Evolutionary conservation across 2,888 invertebrate species (phyloP), one percentile per base, ranked within the genome.

Genomic region (Polymixis flavicincta): DNA sequence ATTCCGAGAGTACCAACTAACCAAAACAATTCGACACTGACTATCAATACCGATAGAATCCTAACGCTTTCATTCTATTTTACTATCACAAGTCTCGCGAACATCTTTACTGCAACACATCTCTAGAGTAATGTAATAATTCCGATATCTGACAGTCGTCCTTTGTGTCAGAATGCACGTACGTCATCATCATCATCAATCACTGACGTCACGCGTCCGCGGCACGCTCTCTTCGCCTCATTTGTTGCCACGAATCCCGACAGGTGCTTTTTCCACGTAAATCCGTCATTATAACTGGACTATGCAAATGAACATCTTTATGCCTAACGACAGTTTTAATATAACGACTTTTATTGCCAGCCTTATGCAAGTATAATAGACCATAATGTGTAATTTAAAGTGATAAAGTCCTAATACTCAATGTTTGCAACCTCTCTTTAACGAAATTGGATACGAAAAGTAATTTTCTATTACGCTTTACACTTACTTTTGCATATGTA

Each of bases 141-240:
- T 42, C 50, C 50, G 61, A 74, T 91, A 90, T 92, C 89, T 87
- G 87, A 70, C 78, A 74, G 81, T 82, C 86, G 87, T 84, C 80
- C 84, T 76, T 76, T 76, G 74, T 78, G 48, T 55, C 74, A 79
- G 61, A 55, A 72, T 85, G 74, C 83, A 76, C 48, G 60, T 76
- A 84, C 87, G 86, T 86, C 85, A 92, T 92, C 92, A 94, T 94
- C 91, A 93, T 93, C 93, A 95, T 95, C 92, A 94, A 94, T 94
- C 94, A 95, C 84, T 74, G 85, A 83, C 91, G 91, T 91, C 92
- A 90, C 86, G 86, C 89, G 88, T 32, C 14, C 32, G 13, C 61
- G 55, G 89, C 87, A 89, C 73, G 81, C 76, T 87, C 91, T 89
- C 89, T 89, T 85, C 87, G 86, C 88, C 91, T 92, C 92, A 92